Conservation (phyloP, 2,797 vertebrate genomes). For the Hafferia zeledoni region DNA sequence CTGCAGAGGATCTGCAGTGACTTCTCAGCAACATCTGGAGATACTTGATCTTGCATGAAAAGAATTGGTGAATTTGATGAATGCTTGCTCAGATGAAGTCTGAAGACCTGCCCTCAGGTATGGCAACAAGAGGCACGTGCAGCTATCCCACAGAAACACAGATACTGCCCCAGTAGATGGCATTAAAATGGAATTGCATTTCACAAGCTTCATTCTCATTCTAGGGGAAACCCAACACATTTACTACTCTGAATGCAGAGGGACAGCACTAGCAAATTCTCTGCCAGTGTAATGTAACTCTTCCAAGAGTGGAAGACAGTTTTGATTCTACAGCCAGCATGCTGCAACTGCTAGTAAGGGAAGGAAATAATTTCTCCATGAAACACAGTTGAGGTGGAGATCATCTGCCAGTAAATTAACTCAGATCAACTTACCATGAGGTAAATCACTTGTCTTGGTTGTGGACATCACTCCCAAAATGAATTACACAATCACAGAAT, state of each 20-base stretch:
- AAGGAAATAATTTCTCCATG: not conserved
- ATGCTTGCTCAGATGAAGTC: slow-evolving; percentile 75
- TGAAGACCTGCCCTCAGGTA: slow-evolving; percentile 65
- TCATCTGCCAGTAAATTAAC: not conserved
- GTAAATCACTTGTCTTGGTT: not conserved
- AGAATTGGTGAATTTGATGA: slow-evolving; percentile 82
- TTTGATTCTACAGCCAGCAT: not conserved
- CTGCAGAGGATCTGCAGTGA: slow-evolving; percentile 28
- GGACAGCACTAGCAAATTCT: not conserved
- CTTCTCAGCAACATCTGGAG: slow-evolving; percentile 43
- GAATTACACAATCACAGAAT: not conserved
- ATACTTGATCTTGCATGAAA: slow-evolving; percentile 86
- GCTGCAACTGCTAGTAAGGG: not conserved
- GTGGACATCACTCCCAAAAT: not conserved
- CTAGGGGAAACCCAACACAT: not conserved
- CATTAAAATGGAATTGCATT: not conserved
- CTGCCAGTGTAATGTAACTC: fast-evolving
- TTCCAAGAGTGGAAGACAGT: not conserved
- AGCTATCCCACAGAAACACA: slow-evolving; percentile 74
- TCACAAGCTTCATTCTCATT: not conserved
- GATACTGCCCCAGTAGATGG: not conserved
- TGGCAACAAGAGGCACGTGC: slow-evolving; percentile 72
- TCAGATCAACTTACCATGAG: not conserved
- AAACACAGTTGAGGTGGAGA: not conserved
- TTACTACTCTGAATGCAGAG: not conserved